Base-by-base conservation (phyloP, 2,888 invertebrate species). In the Seira musarum region DNA sequence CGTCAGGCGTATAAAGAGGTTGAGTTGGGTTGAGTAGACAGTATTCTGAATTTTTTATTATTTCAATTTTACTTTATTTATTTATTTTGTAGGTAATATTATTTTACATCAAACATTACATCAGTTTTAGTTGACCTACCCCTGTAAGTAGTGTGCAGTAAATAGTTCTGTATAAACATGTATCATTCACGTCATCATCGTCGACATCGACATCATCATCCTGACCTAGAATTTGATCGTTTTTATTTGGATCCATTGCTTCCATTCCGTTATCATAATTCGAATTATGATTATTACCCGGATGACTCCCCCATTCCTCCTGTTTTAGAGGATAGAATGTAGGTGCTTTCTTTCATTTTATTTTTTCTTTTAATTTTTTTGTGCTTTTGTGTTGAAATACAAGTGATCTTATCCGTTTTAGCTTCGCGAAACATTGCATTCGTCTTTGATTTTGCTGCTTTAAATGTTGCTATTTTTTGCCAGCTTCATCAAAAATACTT, bases 291-390 rank as follows among this genome's bases (percentile, higher is more conserved):
- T 60, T 69, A 76, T 25, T 66, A 66, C 66, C 75, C 75, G 46
- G 61, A 49, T 67, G 73, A 74, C 17, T 69, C 40, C 49, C 15
- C 22, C 2, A 6, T 61, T 5, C 25, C 35, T 10, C 24, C 19
- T 53, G 35, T 80, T 46, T 46, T 73, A 89, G 94, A 94, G 88
- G 94, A 94, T 88, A 94, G 93, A 90, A 90, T 92, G 92, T 92
- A 90, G 89, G 91, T 89, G 82, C 19, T 61, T 73, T 64, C 81
- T 63, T 65, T 49, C 46, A 49, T 72, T 68, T 22, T 74, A 63
- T 69, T 76, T 30, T 19, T 63, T 63, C 60, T 22, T 66, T 15
- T 2, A 66, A 30, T 65, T 3, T 35, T 6, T 30, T 40, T 30
- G 35, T 35, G 17, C 8, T 73, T 57, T 24, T 30, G 64, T 15